Evolutionary conservation across 2,113 vertebrate species (phyloP).

Genomic region (Caracal caracal): DNA sequence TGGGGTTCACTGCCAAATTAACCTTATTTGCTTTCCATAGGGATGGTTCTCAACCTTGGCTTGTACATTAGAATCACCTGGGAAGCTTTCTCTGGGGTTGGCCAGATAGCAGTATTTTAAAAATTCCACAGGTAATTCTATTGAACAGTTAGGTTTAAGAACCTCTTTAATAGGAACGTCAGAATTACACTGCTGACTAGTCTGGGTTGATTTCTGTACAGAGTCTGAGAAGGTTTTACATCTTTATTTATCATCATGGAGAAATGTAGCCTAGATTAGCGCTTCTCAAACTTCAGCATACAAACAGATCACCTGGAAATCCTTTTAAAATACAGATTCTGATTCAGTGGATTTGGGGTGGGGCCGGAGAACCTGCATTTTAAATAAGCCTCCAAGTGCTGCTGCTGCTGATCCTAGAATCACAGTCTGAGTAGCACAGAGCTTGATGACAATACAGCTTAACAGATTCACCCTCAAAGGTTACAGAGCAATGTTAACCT

Average conservation of each 20-base stretch:
- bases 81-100: not conserved
- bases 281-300: constrained; percentile 17
- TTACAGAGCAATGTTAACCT: not conserved
- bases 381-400: not conserved
- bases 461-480: constrained; percentile 6
- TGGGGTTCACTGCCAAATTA: constrained; percentile 7
- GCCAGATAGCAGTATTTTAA: not conserved
- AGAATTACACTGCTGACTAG: not conserved
- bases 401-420: not conserved
- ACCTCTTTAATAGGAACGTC: not conserved
- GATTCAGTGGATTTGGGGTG: not conserved
- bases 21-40: not conserved
- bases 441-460: not conserved
- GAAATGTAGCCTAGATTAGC: not conserved
- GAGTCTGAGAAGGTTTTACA: not conserved
- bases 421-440: not conserved
- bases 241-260: not conserved
- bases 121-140: constrained; percentile 25
- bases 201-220: not conserved
- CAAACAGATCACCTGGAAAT: not conserved
- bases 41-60: not conserved
- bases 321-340: constrained; percentile 39
- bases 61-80: not conserved
- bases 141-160: not conserved
- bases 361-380: not conserved